Evolutionary conservation across 2,888 invertebrate species (phyloP), one percentile per base, ranked within the genome.

Genomic region (Tholera decimalis): DNA sequence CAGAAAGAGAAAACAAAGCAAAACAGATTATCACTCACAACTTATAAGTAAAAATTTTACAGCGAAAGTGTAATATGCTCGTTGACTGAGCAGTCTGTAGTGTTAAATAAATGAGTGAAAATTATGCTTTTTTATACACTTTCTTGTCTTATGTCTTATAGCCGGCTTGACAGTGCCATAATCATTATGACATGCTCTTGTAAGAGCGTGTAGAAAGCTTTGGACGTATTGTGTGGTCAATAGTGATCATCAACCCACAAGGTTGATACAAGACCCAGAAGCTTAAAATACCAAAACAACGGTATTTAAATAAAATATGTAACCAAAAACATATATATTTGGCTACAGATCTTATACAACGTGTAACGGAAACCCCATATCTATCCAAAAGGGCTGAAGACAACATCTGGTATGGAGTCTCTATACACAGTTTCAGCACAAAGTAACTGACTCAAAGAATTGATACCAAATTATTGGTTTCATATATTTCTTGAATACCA

Each of bases 91-190:
- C 41, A 56, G 26, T 46, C 49, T 56, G 24, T 51, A 37, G 49
- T 61, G 65, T 69, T 61, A 64, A 69, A 51, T 63, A 77, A 80
- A 78, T 69, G 69, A 70, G 62, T 47, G 56, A 33, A 49, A 54
- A 39, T 46, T 37, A 71, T 22, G 46, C 30, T 18, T 41, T 24
- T n/a, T 41, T 69, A 18, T n/a, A 35, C 46, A 75, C 60, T 75
- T 69, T 72, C 72, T 76, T 62, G 39, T 28, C 46, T 46, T 44
- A 35, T 50, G 33, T 70, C 54, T 43, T 54, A 37, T 53, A 37
- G 43, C 20, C 20, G 20, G 26, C 37, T 9, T 49, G 66, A 49
- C 35, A 57, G 39, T 50, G 39, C 22, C 24, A 67, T 74, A 69
- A 69, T 74, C 55, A 74, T 73, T 69, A 74, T 69, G 26, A 50